These are phyloP conservation scores for Etia nguti DNA, from an alignment of 2,113 vertebrate genomes.

Conservation along the genomic window DNA sequence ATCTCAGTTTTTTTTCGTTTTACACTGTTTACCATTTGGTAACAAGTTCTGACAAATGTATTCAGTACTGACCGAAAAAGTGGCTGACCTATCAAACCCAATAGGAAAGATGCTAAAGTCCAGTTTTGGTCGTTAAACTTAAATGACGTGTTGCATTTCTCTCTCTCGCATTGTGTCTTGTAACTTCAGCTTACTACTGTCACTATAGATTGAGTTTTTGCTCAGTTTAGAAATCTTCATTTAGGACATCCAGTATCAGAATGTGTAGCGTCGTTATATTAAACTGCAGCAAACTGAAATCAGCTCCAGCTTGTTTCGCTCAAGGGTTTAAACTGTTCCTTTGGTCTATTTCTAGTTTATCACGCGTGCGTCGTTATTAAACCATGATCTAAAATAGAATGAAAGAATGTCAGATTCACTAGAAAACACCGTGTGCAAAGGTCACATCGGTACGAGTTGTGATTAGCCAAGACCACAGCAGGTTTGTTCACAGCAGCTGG, in stretches of 20 bases:
- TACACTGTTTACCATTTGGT: rapidly evolving
- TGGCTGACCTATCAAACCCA: neutral
- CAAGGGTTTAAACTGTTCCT: neutral
- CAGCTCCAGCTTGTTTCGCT: neutral
- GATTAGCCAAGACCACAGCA: neutral
- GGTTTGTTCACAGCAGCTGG: neutral
- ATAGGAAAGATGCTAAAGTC: neutral
- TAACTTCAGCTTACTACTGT: neutral
- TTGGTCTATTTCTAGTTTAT: neutral
- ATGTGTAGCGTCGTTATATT: neutral
- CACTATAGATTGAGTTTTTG: neutral
- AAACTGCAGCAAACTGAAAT: neutral
- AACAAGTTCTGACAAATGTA: neutral
- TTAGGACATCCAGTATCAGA: neutral
- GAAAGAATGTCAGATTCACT: neutral
- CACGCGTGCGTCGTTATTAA: neutral
- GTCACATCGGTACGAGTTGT: neutral
- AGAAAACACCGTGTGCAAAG: neutral
- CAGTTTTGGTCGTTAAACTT: neutral
- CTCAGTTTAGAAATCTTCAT: neutral
- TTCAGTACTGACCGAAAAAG: neutral
- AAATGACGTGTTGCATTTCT: neutral
- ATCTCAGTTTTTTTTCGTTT: neutral
- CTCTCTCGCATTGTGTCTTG: neutral
- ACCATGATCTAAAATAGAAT: neutral